Evolutionary conservation across 1,140 invertebrate species (phyloP).

Genomic region (Schmidtea mediterranea): DNA sequence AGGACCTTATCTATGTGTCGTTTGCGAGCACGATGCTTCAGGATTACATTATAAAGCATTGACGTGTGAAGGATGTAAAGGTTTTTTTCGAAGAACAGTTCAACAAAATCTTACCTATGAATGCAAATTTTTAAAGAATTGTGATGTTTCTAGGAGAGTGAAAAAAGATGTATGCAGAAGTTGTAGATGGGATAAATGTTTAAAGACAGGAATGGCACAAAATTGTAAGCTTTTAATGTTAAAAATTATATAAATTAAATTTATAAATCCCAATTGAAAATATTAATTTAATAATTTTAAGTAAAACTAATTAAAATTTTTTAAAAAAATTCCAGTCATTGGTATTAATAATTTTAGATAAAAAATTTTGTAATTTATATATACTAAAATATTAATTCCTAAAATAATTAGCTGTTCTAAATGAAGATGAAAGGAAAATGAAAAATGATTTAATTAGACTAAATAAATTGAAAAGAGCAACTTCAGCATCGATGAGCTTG

Average conservation of each 20-base stretch:
- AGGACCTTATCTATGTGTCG: conserved; percentile 23
- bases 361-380: too few relatives aligned
- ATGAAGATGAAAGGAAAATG: too few relatives aligned
- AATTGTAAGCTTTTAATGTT: conserved; percentile 21
- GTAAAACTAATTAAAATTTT: too few relatives aligned
- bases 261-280: too few relatives aligned
- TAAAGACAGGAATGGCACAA: conserved; percentile 23
- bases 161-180: conserved; percentile 24
- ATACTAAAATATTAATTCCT: too few relatives aligned
- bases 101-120: conserved; percentile 21
- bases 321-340: too few relatives aligned
- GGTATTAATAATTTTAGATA: too few relatives aligned
- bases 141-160: conserved; percentile 23
- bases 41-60: conserved; percentile 26
- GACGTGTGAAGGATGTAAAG: conserved; percentile 28
- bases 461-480: too few relatives aligned
- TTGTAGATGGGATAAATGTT: conserved; percentile 23
- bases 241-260: not conserved
- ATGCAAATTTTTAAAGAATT: conserved; percentile 22
- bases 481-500: too few relatives aligned
- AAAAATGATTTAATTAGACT: too few relatives aligned
- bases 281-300: too few relatives aligned
- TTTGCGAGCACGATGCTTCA: conserved; percentile 26
- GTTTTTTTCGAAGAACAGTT: conserved; percentile 24
- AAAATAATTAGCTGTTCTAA: too few relatives aligned